These are phyloP conservation scores for Hesperia comma DNA, from an alignment of 2,888 invertebrate genomes.

Conservation along the genomic window DNA sequence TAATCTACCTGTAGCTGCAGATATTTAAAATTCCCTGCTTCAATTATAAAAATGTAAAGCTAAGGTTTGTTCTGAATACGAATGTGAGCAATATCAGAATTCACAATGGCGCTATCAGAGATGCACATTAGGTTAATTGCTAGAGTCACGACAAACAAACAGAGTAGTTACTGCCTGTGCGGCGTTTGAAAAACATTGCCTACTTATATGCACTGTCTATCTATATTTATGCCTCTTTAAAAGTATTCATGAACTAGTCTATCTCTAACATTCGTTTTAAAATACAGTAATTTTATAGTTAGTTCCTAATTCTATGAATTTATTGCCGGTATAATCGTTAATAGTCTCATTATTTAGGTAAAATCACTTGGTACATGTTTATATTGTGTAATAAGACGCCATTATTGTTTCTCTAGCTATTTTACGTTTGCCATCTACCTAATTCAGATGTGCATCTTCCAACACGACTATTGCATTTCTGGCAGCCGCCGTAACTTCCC, in stretches of 20 bases:
- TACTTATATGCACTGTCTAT: neutral
- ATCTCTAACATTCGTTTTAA: too few relatives aligned
- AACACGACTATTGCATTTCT: conserved; percentile 30
- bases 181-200: conserved; percentile 10
- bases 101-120: conserved; percentile 32
- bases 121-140: conserved; percentile 35
- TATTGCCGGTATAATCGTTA: too few relatives aligned
- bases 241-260: too few relatives aligned
- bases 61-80: conserved; percentile 17
- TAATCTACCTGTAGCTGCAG: neutral
- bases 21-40: neutral
- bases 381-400: too few relatives aligned
- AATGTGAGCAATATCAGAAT: conserved; percentile 28
- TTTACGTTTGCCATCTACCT: conserved; percentile 3
- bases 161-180: conserved; percentile 26
- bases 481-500: conserved; percentile 36
- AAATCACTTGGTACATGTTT: too few relatives aligned
- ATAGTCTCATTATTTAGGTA: too few relatives aligned
- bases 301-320: too few relatives aligned
- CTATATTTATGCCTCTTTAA: too few relatives aligned
- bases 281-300: too few relatives aligned
- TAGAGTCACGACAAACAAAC: conserved; percentile 33
- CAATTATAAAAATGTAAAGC: too few relatives aligned
- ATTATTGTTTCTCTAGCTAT: neutral
- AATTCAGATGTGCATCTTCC: conserved; percentile 19